Percentiles rank a stretch among this genome's conserved stretches.
Evolutionary conservation across 2,888 invertebrate species (phyloP).

Genomic region (Sarcophaga caerulescens): DNA sequence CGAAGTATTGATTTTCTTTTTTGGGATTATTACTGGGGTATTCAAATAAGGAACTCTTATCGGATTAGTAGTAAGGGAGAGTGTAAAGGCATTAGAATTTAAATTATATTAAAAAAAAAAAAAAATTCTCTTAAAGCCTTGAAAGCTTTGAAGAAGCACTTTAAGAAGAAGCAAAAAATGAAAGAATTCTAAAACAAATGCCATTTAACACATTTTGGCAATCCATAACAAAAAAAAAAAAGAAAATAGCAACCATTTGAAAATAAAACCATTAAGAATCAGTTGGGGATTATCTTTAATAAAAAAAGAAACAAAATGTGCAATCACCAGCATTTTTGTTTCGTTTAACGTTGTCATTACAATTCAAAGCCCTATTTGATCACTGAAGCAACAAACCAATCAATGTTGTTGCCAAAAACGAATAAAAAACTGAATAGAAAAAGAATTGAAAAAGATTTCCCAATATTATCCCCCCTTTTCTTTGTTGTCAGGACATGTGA

Average conservation of each 20-base stretch:
- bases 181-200: constrained; percentile 41
- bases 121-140: neutral
- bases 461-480: neutral
- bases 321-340: constrained; percentile 18
- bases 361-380: constrained; percentile 61
- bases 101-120: neutral
- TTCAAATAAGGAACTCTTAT: neutral
- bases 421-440: neutral
- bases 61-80: no score
- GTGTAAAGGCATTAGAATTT: neutral
- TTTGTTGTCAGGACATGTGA: neutral
- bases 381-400: constrained; percentile 64
- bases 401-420: constrained; percentile 32
- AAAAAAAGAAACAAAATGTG: neutral
- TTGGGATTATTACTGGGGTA: neutral
- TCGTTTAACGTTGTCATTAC: constrained; percentile 36
- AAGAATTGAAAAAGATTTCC: neutral
- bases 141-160: neutral
- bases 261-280: constrained; percentile 28
- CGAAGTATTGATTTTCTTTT: constrained; percentile 16
- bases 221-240: constrained; percentile 2
- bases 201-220: constrained; percentile 47
- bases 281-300: neutral
- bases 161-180: neutral
- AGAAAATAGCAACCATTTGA: constrained; percentile 8